Conservation (phyloP, 2,888 invertebrate species). For the Mystacides longicornis region DNA sequence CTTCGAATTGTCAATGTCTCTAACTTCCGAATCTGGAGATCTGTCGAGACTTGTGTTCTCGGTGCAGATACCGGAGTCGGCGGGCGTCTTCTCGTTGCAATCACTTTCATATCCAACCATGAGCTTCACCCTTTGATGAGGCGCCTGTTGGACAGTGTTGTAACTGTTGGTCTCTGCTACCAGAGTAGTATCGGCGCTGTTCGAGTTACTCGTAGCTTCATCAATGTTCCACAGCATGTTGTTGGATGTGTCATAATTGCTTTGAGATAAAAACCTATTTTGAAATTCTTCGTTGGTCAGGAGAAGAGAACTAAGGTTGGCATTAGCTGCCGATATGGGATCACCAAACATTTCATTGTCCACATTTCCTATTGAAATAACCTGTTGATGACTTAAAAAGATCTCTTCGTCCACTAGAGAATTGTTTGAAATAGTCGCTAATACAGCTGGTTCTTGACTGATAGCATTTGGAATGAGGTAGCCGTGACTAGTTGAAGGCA, state of each 20-base stretch:
- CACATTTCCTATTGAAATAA: conserved; percentile 38
- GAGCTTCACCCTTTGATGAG: conserved; percentile 34
- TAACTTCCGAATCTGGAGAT: conserved; percentile 52
- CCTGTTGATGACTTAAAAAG: conserved; percentile 33
- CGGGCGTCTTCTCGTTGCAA: conserved; percentile 35
- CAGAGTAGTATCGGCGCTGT: conserved; percentile 35
- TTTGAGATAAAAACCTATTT: conserved; percentile 34
- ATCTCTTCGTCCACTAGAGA: conserved; percentile 43
- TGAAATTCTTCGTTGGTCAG: conserved; percentile 46
- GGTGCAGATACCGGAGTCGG: conserved; percentile 64
- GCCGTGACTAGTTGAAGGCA: conserved; percentile 57
- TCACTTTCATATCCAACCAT: conserved; percentile 47
- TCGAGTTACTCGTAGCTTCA: conserved; percentile 38
- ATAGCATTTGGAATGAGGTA: conserved; percentile 57
- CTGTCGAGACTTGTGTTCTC: conserved; percentile 64
- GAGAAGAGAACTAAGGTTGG: conserved; percentile 52
- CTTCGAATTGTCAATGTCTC: conserved; percentile 28
- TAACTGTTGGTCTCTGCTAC: conserved; percentile 27
- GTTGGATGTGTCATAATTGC: conserved; percentile 3
- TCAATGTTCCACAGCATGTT: conserved; percentile 30
- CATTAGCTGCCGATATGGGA: conserved; percentile 56
- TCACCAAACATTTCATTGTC: conserved; percentile 28
- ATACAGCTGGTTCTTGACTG: conserved; percentile 49
- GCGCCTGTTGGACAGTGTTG: conserved; percentile 3
- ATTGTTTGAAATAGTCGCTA: conserved; percentile 47